Evolutionary conservation across 2,888 invertebrate species (phyloP).

Genomic region (Nomada lathburiana): DNA sequence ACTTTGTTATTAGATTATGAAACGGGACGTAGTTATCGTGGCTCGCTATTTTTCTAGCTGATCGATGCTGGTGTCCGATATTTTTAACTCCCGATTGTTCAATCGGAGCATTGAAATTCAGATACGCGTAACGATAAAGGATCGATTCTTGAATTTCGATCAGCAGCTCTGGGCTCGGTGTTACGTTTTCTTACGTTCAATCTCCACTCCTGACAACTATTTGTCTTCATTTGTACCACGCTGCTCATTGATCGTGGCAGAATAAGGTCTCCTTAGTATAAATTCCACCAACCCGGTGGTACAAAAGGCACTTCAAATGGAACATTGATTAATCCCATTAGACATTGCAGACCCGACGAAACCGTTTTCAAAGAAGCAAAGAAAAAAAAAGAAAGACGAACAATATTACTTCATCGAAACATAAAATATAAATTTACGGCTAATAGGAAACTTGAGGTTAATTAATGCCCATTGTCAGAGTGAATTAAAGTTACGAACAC

Average conservation of each 20-base stretch:
- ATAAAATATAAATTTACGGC: not conserved
- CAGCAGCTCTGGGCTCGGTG: conserved; percentile 7
- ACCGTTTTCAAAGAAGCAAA: not conserved
- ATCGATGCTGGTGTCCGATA: conserved; percentile 6
- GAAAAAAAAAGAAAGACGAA: not conserved
- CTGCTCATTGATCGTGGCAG: conserved; percentile 66
- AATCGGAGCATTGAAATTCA: conserved; percentile 34
- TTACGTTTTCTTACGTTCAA: conserved; percentile 35
- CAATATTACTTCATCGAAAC: no score
- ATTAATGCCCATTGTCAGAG: not conserved
- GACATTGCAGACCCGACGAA: conserved; percentile 27
- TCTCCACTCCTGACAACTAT: conserved; percentile 48
- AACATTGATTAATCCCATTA: conserved; percentile 56
- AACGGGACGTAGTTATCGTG: not conserved
- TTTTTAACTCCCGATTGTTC: conserved; percentile 9
- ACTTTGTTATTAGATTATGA: not conserved
- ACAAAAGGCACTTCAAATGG: conserved; percentile 38
- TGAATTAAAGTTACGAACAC: not conserved
- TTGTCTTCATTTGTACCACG: conserved; percentile 61
- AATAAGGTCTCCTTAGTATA: conserved; percentile 62
- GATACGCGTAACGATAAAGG: conserved; percentile 22
- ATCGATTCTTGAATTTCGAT: conserved; percentile 51
- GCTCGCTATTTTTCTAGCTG: not conserved
- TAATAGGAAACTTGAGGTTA: no score
- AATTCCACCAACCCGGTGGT: conserved; percentile 35